Base-by-base conservation (phyloP, 2,888 invertebrate species). In the Eristalinus aeneus region DNA sequence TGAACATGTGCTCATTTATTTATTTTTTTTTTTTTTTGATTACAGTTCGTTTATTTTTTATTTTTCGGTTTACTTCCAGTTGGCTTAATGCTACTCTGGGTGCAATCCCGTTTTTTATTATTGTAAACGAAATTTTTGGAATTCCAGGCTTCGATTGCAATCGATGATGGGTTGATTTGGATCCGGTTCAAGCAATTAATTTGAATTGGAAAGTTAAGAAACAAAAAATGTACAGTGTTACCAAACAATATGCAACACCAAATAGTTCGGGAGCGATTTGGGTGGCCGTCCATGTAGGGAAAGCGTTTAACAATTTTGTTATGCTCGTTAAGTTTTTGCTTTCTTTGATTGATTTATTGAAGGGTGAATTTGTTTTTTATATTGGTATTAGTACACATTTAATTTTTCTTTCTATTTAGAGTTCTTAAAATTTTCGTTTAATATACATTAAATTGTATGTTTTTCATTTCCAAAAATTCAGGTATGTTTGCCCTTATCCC, bases 41-140 rank as follows among this genome's bases (percentile, higher is more conserved):
- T 46, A 46, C 46, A 46, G 46, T 16, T 76, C 46, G 20, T 63
- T 58, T 60, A 60, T 31, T 27, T 53, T 20, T 22, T 54, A 69
- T 61, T 36, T 60, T 61, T 56, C 32, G 79, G 71, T 76, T 68
- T 80, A 67, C 36, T 34, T 63, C 22, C 36, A 39, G 20, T 54
- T 73, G 61, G 23, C 67, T 63, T 71, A 72, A 68, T 68, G 68
- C 61, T 63, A 64, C 54, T 80, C 72, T 61, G 69, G 71, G 54
- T 69, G 79, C 16, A 61, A 54, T 79, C 73, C 60, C 27, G 61
- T 46, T 20, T 67, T 58, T 72, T 54, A 72, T 75, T 27, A 16
- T 46, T 46, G 16, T 46, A 16, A 16, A 16, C 16, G 16, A 46
- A 46, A 46, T 46, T 1, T 16, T 8, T 46, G 8, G 16, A 16